Evolutionary conservation across 2,113 vertebrate genomes (phyloP), one percentile per base, ranked within the genome.

Genomic region (Bagarius yarrelli): DNA sequence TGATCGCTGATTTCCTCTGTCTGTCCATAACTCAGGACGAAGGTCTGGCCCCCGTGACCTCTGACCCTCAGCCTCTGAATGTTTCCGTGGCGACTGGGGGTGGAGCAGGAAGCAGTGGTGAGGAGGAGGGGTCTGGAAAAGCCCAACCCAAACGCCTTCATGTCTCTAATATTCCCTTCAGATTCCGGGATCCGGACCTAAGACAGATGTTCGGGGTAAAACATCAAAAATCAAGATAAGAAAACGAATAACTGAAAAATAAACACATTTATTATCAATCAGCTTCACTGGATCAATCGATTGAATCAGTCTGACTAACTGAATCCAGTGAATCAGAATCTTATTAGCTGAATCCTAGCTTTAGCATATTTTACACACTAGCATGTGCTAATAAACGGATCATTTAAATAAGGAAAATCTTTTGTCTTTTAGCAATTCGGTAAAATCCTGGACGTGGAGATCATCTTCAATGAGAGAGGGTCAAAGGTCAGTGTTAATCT

Each of bases 191-290:
- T 85, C 94, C 94, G 0, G 93, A 94, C 87, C 91, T 94, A 34
- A 90, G 94, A n/a, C 94, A 94, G 87, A 94, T 94, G 94, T 94
- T 94, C 80, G 94, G 94, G 90, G 94, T 94, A 91, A 76, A 86
- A 76, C 6, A 13, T 12, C 6, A 66, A 9, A 9, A 34, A 64
- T 18, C 40, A 5, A 21, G 50, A 70, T 70, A 47, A 67, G 21
- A 16, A 34, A 36, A 12, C 12, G 13, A 32, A 55, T 12, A 71
- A 53, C 8, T 32, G 8, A 56, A 66, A 66, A 66, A 40, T 66
- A 19, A 32, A 40, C 21, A 40, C 34, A 53, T 53, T 30, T 12
- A 73, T 21, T 13, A 66, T 13, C 3, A 64, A 18, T 12, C 16
- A 61, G 25, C 5, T 30, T 1, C 13, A 60, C 0, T 6, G 60